Evolutionary conservation across 2,888 invertebrate species (phyloP).

Genomic region (Liposcelis brunnea): DNA sequence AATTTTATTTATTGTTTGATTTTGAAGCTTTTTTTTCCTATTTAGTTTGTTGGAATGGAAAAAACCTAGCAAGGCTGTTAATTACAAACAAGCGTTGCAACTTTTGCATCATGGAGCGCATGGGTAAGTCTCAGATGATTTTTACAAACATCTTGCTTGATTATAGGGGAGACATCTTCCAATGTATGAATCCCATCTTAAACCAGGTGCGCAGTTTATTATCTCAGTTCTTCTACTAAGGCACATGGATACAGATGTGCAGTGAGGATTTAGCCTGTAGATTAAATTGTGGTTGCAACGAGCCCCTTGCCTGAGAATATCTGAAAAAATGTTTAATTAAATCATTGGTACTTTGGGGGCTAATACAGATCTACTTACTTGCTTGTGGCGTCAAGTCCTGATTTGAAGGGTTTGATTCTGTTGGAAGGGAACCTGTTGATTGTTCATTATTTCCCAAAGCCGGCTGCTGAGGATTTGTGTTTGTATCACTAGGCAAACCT

Average conservation of each 20-base stretch:
- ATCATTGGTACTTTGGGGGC: too few species aligned
- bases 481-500: neutral
- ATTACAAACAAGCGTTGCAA: too few species aligned
- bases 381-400: conserved; percentile 5
- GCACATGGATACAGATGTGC: conserved; percentile 26
- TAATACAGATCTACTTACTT: too few species aligned
- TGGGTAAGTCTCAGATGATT: too few species aligned
- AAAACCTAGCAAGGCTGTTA: too few species aligned
- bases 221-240: conserved; percentile 24
- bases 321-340: conserved; percentile 20
- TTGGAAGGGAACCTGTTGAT: conserved; percentile 5
- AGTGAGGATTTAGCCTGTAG: conserved; percentile 24
- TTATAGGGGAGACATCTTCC: conserved; percentile 24
- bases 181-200: conserved; percentile 24
- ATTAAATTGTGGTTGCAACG: conserved; percentile 18
- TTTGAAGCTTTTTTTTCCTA: too few species aligned
- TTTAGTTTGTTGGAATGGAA: too few species aligned
- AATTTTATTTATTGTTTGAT: too few species aligned
- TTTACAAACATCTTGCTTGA: conserved; percentile 23
- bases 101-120: too few species aligned
- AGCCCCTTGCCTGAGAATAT: conserved; percentile 22
- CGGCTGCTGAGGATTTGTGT: conserved; percentile 3
- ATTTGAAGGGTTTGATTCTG: neutral
- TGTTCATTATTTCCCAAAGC: conserved; percentile 7
- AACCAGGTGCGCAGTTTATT: conserved; percentile 25